Base-by-base conservation (phyloP, 2,888 invertebrate genomes). In the Mythimna ferrago region DNA sequence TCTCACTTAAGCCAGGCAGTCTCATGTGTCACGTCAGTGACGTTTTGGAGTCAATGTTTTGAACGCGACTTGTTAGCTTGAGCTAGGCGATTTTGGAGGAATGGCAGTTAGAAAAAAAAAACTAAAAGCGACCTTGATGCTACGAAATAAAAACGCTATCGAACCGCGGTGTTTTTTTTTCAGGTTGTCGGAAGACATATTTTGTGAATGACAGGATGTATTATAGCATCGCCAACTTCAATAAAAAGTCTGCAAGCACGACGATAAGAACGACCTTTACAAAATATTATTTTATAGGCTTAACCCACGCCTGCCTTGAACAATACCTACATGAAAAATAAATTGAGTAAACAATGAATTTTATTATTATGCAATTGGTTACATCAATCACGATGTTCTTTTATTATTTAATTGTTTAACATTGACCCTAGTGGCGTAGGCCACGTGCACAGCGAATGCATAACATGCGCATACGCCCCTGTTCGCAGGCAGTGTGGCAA, bases 371-470 rank as follows among this genome's bases (percentile, higher is more conserved):
- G 75, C 53, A 79, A 86, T 86, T 84, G 62, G 79, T 84, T 84
- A 81, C 81, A 73, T 82, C 84, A 81, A 67, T 84, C 73, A 69
- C 60, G 62, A 66, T 78, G 53, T 54, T 53, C 41, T 38, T 84
- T 83, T 82, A 82, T 74, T 70, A 76, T 84, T 82, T 76, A 81
- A 78, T 81, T 78, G 76, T 79, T 85, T 80, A 80, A 81, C 86
- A 86, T 86, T 86, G 85, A 86, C 84, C 84, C 61, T 56, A 68
- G 63, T 57, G 9, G 61, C 41, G 73, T 85, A 60, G 76, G 76
- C 76, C 70, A 79, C 61, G 70, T 64, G 62, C 57, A 56, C 21
- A 72, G 6, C 56, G 48, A 64, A 80, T 71, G 61, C 54, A 71
- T 61, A 56, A 67, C 26, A 61, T 66, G 68, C 48, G 66, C 60